A percentile compares a stretch with the other conserved stretches of the same genome.
phyloP scores from a whole-genome alignment of 2,797 vertebrate species.

The Lagorchestes hirsutus region DNA sequence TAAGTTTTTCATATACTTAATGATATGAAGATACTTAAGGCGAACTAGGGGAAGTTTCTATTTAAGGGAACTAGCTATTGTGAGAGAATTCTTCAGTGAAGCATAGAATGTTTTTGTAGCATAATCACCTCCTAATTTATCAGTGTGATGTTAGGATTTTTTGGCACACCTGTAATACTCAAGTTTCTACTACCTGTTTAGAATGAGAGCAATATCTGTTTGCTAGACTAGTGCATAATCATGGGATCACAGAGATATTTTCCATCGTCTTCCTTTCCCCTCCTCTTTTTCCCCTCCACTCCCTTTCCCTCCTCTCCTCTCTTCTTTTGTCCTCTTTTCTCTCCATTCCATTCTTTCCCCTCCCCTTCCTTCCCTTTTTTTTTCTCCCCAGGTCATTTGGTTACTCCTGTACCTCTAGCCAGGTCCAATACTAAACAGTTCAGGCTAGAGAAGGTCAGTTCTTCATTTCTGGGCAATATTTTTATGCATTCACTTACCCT shows the following conservation, averaged over 20 bases:
- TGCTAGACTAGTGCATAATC: background rate
- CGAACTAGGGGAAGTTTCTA: background rate
- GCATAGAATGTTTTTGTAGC: background rate
- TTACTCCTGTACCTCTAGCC: background rate
- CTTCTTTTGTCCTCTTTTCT: too few species aligned
- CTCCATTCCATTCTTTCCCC: background rate
- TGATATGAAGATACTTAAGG: conserved; percentile 20
- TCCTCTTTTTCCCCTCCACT: background rate
- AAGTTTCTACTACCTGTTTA: background rate
- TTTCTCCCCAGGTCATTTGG: background rate
- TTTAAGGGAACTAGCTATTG: conserved; percentile 29
- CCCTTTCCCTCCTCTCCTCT: too few species aligned
- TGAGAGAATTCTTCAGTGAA: conserved; percentile 26
- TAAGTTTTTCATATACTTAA: conserved; percentile 6
- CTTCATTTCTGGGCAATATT: background rate
- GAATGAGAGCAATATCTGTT: background rate
- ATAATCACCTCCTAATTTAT: background rate
- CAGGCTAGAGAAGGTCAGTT: background rate
- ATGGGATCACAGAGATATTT: background rate
- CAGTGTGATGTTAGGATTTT: background rate
- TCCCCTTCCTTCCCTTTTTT: background rate
- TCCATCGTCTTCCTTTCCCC: background rate
- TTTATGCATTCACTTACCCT: background rate
- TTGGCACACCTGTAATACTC: background rate
- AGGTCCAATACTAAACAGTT: background rate